Evolutionary conservation across 1,140 invertebrate genomes (phyloP).

Genomic region (Diorhabda carinulata): DNA sequence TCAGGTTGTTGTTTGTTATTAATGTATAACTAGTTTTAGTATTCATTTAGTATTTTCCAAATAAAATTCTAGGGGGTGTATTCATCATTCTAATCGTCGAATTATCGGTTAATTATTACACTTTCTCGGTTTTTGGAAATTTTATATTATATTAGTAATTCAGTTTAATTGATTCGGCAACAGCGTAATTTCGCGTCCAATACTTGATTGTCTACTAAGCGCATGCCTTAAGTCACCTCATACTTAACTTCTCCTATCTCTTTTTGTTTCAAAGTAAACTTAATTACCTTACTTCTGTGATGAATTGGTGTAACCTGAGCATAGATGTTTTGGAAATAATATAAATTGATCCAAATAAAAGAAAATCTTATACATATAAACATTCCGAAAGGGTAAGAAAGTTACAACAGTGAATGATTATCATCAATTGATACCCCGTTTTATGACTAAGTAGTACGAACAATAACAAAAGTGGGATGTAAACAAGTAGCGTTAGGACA

Average conservation of each 20-base stretch:
- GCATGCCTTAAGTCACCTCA: constrained; percentile 49
- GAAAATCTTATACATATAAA: neutral
- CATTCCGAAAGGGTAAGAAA: too few species aligned
- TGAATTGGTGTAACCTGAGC: constrained; percentile 36
- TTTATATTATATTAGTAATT: neutral
- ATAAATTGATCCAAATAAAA: constrained; percentile 26
- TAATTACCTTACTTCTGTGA: neutral
- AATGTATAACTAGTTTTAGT: too few species aligned
- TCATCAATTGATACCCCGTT: too few species aligned
- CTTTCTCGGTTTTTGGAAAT: too few species aligned
- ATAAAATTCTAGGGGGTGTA: too few species aligned
- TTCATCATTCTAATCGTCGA: too few species aligned
- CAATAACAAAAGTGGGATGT: constrained; percentile 44
- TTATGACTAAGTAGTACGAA: neutral
- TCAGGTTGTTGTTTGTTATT: too few species aligned
- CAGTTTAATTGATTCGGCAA: constrained; percentile 9
- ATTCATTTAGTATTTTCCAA: too few species aligned
- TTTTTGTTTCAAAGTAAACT: constrained; percentile 3
- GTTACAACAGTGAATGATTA: too few species aligned
- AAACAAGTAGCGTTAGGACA: constrained; percentile 53
- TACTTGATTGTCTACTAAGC: constrained; percentile 37
- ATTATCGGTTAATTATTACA: too few species aligned
- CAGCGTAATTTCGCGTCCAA: constrained; percentile 35
- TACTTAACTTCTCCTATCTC: constrained; percentile 12
- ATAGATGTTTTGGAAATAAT: constrained; percentile 26